phyloP scores from a whole-genome alignment of 2,113 vertebrate genomes.

The Sceloporus tristichus region DNA sequence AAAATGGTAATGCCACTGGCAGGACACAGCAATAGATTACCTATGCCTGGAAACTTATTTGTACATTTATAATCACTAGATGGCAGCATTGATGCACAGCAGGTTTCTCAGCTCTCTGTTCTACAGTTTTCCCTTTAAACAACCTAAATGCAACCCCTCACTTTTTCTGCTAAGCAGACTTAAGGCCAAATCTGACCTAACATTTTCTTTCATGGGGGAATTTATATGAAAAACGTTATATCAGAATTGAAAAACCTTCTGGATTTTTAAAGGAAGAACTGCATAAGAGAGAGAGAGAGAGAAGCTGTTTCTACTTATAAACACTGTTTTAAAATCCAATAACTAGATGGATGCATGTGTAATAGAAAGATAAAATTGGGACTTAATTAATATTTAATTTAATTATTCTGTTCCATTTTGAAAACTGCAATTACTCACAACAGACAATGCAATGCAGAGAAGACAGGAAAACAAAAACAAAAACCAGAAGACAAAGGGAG shows the following conservation, averaged over 20 bases:
- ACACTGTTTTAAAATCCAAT: background rate
- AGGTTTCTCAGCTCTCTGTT: too few relatives aligned
- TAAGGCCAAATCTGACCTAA: background rate
- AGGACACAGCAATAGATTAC: fast-evolving
- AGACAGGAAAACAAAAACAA: background rate
- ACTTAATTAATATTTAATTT: background rate
- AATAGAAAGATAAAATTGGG: background rate
- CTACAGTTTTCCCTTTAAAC: fast-evolving
- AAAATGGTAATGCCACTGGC: fast-evolving
- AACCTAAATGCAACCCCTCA: background rate
- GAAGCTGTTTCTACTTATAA: background rate
- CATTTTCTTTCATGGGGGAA: background rate
- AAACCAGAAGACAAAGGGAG: background rate
- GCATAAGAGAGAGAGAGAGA: background rate
- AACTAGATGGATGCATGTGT: background rate
- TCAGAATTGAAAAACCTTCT: background rate
- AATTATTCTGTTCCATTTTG: background rate
- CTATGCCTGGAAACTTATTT: fast-evolving
- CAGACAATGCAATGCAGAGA: background rate
- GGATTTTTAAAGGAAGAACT: background rate
- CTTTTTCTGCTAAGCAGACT: background rate
- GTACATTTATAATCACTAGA: constrained; percentile 42
- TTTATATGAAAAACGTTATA: background rate
- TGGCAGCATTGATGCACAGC: background rate
- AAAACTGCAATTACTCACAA: background rate